Base-by-base conservation (phyloP, 1,140 invertebrate species). In the Acromyrmex charruanus region DNA sequence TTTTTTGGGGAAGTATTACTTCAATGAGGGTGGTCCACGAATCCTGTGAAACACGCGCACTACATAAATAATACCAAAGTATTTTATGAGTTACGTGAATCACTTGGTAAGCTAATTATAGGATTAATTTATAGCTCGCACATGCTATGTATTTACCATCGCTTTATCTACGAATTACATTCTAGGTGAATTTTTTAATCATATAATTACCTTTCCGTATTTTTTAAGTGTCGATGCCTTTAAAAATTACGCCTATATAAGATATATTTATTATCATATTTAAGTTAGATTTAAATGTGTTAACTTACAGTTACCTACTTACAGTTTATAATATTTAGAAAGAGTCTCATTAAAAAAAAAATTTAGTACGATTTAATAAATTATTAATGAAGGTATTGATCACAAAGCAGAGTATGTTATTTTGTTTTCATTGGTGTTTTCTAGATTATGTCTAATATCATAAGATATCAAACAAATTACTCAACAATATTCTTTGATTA, bases 91-190 rank as follows among this genome's bases (percentile, higher is more conserved):
- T 53, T 80, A 82, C 89, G 85, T 94, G 94, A 94, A 94, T 94
- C 93, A 94, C 91, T 92, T 92, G 88, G 87, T 89, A 63, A 90
- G 87, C 92, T 92, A 94, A 94, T 95, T 94, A 94, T 92, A 91
- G 89, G 90, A 93, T 94, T 93, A 94, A 94, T 95, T 94, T 94
- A 94, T 94, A 92, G 86, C 86, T 82, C 66, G 80, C 14, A 75
- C 31, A 72, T 71, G 66, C 66, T n/a, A n/a, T 31, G 3, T 7
- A 16, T 21, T 69, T 18, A 3, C 28, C 5, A 71, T 12, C 16
- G 28, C 51, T 12, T 74, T 77, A 85, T 66, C 55, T 69, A 68
- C 18, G 31, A 68, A 39, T 69, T 80, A 21, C 28, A 68, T 66
- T 55, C n/a, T 0, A 14, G 21, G 5, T 4, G 16, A 69, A 80